A percentile compares a stretch with the other conserved stretches of the same genome.
Conservation (phyloP, 2,113 vertebrate species). For the Suricata suricatta region DNA sequence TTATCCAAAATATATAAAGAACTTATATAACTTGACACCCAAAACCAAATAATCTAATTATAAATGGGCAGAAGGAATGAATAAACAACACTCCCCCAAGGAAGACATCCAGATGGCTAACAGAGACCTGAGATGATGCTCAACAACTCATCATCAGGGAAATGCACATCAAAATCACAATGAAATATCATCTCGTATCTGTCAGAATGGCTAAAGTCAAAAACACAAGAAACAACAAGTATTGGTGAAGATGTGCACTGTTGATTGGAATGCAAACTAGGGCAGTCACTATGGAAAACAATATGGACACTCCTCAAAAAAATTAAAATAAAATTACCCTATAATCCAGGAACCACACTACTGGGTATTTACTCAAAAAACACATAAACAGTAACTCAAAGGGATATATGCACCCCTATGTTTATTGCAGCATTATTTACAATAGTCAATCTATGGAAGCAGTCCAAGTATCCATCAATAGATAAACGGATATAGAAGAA, state of each 20-base stretch:
- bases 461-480: neutral
- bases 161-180: neutral
- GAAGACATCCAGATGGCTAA: neutral
- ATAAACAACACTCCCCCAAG: neutral
- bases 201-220: neutral
- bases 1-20: neutral
- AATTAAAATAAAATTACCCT: neutral
- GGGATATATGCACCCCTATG: neutral
- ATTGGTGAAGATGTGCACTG: neutral
- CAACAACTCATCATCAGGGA: neutral
- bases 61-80: neutral
- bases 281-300: neutral
- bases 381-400: neutral
- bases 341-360: neutral
- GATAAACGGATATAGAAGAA: neutral
- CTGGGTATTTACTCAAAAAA: neutral
- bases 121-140: neutral
- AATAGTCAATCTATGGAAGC: neutral
- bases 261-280: neutral
- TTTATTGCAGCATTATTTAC: neutral
- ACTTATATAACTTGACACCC: neutral
- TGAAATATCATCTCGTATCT: neutral
- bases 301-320: neutral
- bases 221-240: neutral
- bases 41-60: neutral